These are phyloP conservation scores for Stenichneumon culpator DNA, from an alignment of 2,888 invertebrate genomes.

Conservation along the genomic window DNA sequence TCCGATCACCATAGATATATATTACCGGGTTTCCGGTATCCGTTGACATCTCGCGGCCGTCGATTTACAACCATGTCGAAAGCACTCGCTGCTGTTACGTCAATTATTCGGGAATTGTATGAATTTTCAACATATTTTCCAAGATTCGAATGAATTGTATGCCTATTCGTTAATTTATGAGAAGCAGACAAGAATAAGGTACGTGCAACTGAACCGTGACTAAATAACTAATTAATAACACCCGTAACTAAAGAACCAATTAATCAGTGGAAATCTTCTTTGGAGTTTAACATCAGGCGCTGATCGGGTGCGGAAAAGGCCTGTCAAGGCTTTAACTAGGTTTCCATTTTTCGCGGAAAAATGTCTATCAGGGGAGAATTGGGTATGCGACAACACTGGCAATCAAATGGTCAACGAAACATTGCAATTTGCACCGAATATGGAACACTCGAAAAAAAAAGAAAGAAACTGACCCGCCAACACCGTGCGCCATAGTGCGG, in stretches of 20 bases:
- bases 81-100: neutral
- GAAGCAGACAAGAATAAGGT: no score
- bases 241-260: no score
- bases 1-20: slow-evolving; percentile 53
- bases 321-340: no score
- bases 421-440: slow-evolving; percentile 47
- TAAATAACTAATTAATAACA: no score
- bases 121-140: neutral
- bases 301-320: no score
- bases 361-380: no score
- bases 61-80: slow-evolving; percentile 46
- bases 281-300: no score
- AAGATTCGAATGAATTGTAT: neutral
- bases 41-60: slow-evolving; percentile 34
- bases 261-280: no score
- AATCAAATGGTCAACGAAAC: neutral
- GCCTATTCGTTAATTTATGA: no score
- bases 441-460: neutral
- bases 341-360: no score
- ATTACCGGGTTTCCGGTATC: slow-evolving; percentile 49
- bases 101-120: slow-evolving; percentile 13
- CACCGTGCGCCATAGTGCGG: neutral
- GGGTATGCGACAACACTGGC: no score
- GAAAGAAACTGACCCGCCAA: neutral
- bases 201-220: no score